phyloP scores from a whole-genome alignment of 2,113 vertebrate genomes.

The Ageneiosus marmoratus region DNA sequence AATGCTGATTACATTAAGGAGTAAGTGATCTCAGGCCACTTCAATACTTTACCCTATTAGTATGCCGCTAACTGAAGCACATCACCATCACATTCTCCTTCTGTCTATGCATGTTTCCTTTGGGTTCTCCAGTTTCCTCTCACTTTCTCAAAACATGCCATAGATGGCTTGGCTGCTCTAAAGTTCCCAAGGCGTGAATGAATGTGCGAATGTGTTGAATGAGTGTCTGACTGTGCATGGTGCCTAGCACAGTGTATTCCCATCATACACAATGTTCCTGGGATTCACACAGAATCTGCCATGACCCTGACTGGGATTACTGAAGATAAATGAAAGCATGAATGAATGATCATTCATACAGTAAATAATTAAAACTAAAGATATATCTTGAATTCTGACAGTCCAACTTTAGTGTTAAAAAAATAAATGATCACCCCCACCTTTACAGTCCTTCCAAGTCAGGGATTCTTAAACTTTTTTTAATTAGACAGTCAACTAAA shows the following conservation, averaged over 20 bases:
- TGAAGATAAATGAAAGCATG: not conserved
- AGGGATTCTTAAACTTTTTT: not conserved
- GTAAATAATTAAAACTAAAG: not conserved
- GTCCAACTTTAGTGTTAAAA: not conserved
- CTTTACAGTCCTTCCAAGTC: not conserved
- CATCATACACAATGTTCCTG: not conserved
- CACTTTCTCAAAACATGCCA: slow-evolving; percentile 11
- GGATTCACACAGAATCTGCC: not conserved
- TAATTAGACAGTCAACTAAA: too few species aligned
- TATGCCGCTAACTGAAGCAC: not conserved
- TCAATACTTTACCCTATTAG: not conserved
- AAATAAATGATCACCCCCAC: not conserved
- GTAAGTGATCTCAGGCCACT: not conserved
- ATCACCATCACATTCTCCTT: not conserved
- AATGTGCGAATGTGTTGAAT: not conserved
- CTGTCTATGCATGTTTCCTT: not conserved
- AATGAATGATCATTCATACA: not conserved
- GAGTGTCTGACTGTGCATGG: not conserved
- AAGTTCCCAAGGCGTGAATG: not conserved
- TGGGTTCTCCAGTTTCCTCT: not conserved
- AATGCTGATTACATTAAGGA: not conserved
- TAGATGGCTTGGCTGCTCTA: not conserved
- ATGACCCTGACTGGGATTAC: not conserved
- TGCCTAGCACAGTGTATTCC: not conserved
- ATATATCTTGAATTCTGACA: not conserved